Evolutionary conservation across 2,113 vertebrate species (phyloP).

Genomic region (Misgurnus mizolepis): DNA sequence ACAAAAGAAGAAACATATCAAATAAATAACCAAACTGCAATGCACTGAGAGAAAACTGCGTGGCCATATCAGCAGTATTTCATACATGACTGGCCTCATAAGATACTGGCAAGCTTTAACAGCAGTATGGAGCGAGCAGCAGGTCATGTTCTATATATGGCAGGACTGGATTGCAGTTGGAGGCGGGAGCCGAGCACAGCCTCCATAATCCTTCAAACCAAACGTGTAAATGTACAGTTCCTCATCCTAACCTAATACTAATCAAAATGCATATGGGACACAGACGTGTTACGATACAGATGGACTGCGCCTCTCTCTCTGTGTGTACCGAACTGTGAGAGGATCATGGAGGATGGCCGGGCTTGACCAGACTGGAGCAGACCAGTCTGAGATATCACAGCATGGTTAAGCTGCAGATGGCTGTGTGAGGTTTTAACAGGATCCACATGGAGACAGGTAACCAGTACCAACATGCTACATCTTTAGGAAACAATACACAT

Average conservation of each 20-base stretch:
- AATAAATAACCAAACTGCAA: background rate
- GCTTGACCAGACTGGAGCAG: conserved; percentile 33
- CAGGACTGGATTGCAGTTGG: conserved; percentile 23
- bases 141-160: conserved; percentile 40
- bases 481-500: background rate
- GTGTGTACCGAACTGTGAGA: conserved; percentile 28
- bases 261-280: conserved; percentile 13
- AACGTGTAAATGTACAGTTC: conserved; percentile 13
- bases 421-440: conserved; percentile 48
- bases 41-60: conserved; percentile 1
- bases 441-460: conserved; percentile 47
- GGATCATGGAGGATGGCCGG: background rate
- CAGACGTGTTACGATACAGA: conserved; percentile 5
- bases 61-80: conserved; percentile 19
- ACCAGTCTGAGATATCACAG: conserved; percentile 40
- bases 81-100: conserved; percentile 40
- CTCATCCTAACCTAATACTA: background rate
- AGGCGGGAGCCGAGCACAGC: conserved; percentile 21
- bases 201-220: conserved; percentile 12
- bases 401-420: conserved; percentile 50
- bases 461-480: conserved; percentile 24
- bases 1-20: background rate
- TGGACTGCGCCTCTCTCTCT: background rate
- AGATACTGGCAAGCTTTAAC: conserved; percentile 38
- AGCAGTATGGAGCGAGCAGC: conserved; percentile 33